Conservation (phyloP, 2,888 invertebrate genomes). For the Drosophila heteroneura region DNA sequence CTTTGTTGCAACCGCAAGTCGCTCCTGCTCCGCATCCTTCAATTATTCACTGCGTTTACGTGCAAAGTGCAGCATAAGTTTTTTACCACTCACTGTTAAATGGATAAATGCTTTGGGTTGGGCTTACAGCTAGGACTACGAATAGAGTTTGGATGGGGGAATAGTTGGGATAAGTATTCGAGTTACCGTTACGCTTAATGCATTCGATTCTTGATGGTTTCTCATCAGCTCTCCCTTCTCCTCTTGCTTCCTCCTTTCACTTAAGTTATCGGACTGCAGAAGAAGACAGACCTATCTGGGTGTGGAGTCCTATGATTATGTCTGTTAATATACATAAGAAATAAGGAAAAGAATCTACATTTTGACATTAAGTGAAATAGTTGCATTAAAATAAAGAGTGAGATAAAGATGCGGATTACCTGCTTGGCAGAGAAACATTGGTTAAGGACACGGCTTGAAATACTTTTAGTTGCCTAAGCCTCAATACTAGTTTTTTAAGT, state of each 20-base stretch:
- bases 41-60: conserved; percentile 53
- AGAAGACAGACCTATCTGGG: not conserved
- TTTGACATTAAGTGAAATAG: not conserved
- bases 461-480: not conserved
- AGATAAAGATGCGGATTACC: not conserved
- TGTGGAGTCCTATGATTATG: not conserved
- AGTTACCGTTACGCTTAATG: conserved; percentile 74
- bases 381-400: not conserved
- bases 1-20: conserved; percentile 47
- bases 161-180: conserved; percentile 39
- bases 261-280: conserved; percentile 21
- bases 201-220: conserved; percentile 49
- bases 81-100: conserved; percentile 41
- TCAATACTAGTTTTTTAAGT: not conserved
- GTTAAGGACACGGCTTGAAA: not conserved
- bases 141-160: not conserved
- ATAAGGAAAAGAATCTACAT: not conserved
- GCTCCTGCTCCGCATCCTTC: not conserved
- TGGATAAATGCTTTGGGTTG: conserved; percentile 58
- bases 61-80: conserved; percentile 63
- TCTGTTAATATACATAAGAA: not conserved
- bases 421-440: not conserved
- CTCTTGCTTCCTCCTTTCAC: conserved; percentile 3
- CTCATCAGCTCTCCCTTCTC: conserved; percentile 26
- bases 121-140: not conserved